These are phyloP conservation scores for Brachypalpus laphriformis DNA, from an alignment of 2,888 invertebrate species.

Conservation along the genomic window DNA sequence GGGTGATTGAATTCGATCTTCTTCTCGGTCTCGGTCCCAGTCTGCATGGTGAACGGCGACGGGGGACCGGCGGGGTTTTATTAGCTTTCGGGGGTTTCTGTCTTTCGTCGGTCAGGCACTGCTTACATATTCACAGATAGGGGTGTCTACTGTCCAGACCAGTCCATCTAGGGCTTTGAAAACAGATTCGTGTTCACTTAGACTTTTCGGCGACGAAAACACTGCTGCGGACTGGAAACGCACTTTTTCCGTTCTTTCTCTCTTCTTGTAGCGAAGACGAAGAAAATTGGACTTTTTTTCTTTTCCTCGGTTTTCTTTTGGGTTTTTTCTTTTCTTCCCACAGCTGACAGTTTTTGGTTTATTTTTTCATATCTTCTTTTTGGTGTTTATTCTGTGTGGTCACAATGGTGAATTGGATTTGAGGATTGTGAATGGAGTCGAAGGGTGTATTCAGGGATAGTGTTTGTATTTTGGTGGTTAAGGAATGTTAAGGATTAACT, in stretches of 20 bases:
- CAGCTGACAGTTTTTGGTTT: conserved; percentile 73
- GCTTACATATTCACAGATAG: conserved; percentile 36
- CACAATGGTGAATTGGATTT: conserved; percentile 4
- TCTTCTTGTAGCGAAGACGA: conserved; percentile 44
- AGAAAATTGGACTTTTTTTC: conserved; percentile 61
- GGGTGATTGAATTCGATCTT: conserved; percentile 55
- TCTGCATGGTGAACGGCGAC: conserved; percentile 45
- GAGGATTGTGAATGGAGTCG: conserved; percentile 24
- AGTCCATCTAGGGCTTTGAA: conserved; percentile 9
- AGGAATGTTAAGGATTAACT: too few relatives aligned
- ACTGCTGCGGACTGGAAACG: conserved; percentile 11
- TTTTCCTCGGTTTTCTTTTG: conserved; percentile 37
- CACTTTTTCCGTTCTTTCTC: conserved; percentile 34
- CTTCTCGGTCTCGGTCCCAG: conserved; percentile 28
- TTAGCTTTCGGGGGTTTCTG: conserved; percentile 36
- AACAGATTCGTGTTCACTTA: neutral
- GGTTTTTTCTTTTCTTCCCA: conserved; percentile 42
- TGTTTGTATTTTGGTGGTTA: too few relatives aligned
- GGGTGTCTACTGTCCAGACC: conserved; percentile 16
- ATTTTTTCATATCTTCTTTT: conserved; percentile 67
- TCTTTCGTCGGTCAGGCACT: neutral
- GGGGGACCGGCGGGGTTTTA: conserved; percentile 17
- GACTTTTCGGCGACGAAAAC: conserved; percentile 31
- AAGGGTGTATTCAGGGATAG: neutral
- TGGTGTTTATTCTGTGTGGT: conserved; percentile 49